Base-by-base conservation (phyloP, 2,888 invertebrate genomes). In the Caradrina clavipalpis region DNA sequence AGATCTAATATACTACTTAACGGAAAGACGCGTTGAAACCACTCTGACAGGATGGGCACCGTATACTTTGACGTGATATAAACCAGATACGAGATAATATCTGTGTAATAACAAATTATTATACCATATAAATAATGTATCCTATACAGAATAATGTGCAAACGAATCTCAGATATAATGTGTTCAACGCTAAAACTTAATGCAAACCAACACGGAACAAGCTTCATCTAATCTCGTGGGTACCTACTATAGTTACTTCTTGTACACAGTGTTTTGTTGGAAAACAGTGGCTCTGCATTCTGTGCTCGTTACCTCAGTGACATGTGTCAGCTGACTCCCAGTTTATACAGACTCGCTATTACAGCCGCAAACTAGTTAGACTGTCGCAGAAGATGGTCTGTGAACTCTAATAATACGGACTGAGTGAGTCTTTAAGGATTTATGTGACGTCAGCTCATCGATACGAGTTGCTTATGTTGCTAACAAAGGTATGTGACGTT, bases 281-380 rank as follows among this genome's bases (percentile, higher is more conserved):
- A 85, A 82, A 87, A 71, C 78, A 72, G 81, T 58, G 42, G 81
- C 53, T 54, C 63, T 62, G 88, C 87, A 88, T 89, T 88, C 87
- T 81, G 76, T 79, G 83, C 89, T 89, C 86, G 88, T 89, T 89
- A 87, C 83, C 62, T 76, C 69, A 60, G 81, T 89, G 89, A 88
- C 87, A 84, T 80, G 80, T 83, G 86, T 83, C 88, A 85, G 81
- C 82, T 87, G 84, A 87, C 85, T 87, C 78, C 81, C 81, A 83
- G 84, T 83, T 87, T 76, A 62, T 82, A 84, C 82, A 21, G 67
- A 68, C 68, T 80, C 58, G 73, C 77, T 82, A 74, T 84, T 76
- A 76, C 83, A 75, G 74, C 73, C 69, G 74, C 82, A 74, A 84
- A 82, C 85, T 77, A 82, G 82, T 84, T 84, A 73, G 71, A 57